A percentile compares a stretch with the other conserved stretches of the same genome.
Conservation (phyloP, 92 coral and sea anemone genomes). For the Phenganax subtilis region DNA sequence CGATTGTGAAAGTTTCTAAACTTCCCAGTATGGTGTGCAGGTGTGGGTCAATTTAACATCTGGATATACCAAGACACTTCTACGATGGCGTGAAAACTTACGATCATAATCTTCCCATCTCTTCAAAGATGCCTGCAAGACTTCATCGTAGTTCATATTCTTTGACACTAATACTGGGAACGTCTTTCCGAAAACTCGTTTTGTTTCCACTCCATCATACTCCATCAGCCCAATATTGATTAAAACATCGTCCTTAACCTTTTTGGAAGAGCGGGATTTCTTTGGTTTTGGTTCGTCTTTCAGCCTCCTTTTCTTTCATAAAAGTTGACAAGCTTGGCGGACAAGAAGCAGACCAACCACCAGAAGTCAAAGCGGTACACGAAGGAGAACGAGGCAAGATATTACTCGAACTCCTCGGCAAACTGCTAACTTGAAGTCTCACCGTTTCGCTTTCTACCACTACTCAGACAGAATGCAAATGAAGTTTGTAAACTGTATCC, state of each 20-base stretch:
- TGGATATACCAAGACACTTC: background rate
- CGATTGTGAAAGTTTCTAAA: background rate
- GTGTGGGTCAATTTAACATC: background rate
- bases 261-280: background rate
- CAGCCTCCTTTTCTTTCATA: background rate
- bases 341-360: too few species aligned
- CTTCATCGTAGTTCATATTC: background rate
- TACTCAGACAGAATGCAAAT: too few species aligned
- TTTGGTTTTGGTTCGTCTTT: background rate
- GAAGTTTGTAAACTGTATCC: too few species aligned
- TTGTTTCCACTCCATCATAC: background rate
- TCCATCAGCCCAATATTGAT: background rate
- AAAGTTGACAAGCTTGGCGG: background rate
- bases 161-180: background rate
- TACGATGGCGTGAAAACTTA: background rate
- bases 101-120: constrained; percentile 4
- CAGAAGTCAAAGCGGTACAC: too few species aligned
- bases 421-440: too few species aligned
- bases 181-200: background rate
- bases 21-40: background rate
- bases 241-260: background rate
- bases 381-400: too few species aligned
- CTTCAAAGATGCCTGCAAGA: background rate
- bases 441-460: too few species aligned
- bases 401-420: too few species aligned